Conservation (phyloP, 2,797 vertebrate species). For the Danio kyathit region DNA sequence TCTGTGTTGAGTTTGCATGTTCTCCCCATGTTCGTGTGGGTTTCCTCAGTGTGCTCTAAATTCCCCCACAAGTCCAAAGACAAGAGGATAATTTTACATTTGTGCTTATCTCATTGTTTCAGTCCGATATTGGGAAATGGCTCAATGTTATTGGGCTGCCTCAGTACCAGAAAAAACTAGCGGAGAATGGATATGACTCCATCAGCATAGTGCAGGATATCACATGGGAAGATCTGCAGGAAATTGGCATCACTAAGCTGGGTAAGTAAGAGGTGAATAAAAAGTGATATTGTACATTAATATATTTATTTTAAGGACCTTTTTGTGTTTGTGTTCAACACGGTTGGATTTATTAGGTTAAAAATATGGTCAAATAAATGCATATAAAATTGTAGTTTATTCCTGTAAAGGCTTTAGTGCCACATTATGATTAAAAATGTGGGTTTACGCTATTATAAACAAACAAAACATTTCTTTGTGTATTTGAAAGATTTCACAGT, state of each 20-base stretch:
- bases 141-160: constrained; percentile 89
- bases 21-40: no score
- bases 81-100: not conserved
- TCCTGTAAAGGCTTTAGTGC: not conserved
- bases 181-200: constrained; percentile 94
- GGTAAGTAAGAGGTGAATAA: constrained; percentile 81
- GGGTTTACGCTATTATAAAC: no score
- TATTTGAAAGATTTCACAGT: no score
- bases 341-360: not conserved
- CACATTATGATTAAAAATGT: no score
- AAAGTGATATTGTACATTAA: not conserved
- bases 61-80: no score
- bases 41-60: no score
- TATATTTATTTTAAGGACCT: not conserved
- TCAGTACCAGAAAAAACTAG: constrained; percentile 92
- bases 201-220: constrained; percentile 92
- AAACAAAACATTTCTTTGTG: no score
- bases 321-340: not conserved
- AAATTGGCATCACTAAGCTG: constrained; percentile 95
- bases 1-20: no score
- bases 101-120: constrained; percentile 37
- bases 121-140: constrained; percentile 92
- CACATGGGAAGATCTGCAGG: constrained; percentile 97
- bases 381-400: not conserved
- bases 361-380: not conserved